phyloP scores from a whole-genome alignment of 2,113 vertebrate species.

The Zapornia atra region DNA sequence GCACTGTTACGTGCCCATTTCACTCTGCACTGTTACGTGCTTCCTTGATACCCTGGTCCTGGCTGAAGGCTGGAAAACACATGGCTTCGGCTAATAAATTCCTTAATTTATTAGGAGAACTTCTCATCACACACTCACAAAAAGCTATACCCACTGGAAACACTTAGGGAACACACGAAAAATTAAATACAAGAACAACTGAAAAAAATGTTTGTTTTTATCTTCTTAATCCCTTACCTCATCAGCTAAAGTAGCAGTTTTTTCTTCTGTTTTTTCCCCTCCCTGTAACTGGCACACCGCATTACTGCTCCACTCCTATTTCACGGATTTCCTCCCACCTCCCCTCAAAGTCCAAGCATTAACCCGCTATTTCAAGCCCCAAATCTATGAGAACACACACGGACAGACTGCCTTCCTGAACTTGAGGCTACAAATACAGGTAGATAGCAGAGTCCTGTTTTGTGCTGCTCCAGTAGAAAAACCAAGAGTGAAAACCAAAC shows the following conservation, averaged over 20 bases:
- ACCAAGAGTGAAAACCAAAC: neutral
- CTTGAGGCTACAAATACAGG: neutral
- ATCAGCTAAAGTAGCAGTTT: neutral
- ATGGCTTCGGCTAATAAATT: neutral
- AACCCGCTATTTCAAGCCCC: neutral
- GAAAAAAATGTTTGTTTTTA: neutral
- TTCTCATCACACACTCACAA: neutral
- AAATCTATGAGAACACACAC: rapidly evolving
- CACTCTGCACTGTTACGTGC: rapidly evolving
- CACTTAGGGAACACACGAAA: neutral
- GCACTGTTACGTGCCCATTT: rapidly evolving
- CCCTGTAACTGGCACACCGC: neutral
- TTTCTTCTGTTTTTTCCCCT: neutral
- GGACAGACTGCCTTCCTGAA: neutral
- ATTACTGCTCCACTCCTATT: neutral
- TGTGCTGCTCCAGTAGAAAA: neutral
- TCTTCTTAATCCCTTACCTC: neutral
- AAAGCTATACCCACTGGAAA: neutral
- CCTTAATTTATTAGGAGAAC: neutral
- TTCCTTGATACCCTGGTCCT: neutral
- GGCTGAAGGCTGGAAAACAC: neutral
- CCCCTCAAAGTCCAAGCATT: neutral
- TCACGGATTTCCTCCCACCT: neutral
- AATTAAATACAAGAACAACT: neutral
- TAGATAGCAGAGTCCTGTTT: neutral